Conservation (phyloP, 1,140 invertebrate genomes). For the Agrypnia vestita region DNA sequence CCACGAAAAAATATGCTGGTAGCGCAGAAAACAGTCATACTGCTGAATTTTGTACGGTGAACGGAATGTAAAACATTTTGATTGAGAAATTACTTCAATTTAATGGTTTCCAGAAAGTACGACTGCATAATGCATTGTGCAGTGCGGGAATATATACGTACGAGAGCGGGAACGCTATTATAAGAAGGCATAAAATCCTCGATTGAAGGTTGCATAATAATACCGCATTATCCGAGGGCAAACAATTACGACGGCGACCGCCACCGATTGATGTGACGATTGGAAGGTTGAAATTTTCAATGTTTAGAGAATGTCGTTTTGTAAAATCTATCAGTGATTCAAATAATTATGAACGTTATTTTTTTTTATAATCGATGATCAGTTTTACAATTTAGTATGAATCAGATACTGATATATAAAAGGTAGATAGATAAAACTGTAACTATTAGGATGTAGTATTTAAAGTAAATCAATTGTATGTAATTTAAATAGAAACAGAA, state of each 20-base stretch:
- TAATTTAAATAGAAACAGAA: too few relatives aligned
- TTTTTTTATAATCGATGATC: too few relatives aligned
- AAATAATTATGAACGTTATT: too few relatives aligned
- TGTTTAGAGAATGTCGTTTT: background rate
- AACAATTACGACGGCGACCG: background rate
- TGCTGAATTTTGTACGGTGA: background rate
- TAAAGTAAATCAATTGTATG: too few relatives aligned
- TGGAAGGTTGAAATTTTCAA: constrained; percentile 18
- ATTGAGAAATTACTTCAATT: background rate
- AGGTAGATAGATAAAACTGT: too few relatives aligned
- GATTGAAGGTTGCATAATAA: constrained; percentile 15
- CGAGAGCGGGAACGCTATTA: background rate
- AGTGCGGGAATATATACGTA: background rate
- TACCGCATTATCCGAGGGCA: constrained; percentile 27
- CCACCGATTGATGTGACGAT: constrained; percentile 2
- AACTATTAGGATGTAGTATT: too few relatives aligned
- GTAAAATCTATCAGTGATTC: too few relatives aligned
- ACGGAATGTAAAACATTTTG: too few relatives aligned
- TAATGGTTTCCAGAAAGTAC: constrained; percentile 8
- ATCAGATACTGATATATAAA: too few relatives aligned
- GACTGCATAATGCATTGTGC: constrained; percentile 2
- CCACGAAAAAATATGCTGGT: too few relatives aligned
- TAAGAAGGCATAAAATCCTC: constrained; percentile 14
- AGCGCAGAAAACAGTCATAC: background rate
- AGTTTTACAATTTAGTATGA: too few relatives aligned